These are phyloP conservation scores for Pammene fasciana DNA, from an alignment of 2,888 invertebrate species.

Conservation along the genomic window DNA sequence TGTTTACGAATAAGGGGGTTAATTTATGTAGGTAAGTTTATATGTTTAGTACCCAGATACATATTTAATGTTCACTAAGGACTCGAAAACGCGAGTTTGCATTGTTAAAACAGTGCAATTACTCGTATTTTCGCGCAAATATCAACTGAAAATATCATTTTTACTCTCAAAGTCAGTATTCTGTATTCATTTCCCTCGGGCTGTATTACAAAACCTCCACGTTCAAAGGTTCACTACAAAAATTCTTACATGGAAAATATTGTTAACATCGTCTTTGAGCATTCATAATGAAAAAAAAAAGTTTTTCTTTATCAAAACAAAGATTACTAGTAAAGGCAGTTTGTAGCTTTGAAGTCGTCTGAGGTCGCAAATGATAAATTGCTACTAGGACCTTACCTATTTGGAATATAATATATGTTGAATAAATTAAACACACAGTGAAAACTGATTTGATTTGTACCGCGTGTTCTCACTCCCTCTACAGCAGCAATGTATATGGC, in stretches of 20 bases:
- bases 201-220: conserved; percentile 38
- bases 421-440: not conserved
- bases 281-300: conserved; percentile 49
- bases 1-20: too few relatives aligned
- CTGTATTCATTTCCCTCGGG: conserved; percentile 36
- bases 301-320: conserved; percentile 64
- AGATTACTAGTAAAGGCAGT: conserved; percentile 74
- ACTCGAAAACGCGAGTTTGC: not conserved
- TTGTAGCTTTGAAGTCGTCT: conserved; percentile 67
- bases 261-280: conserved; percentile 48
- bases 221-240: conserved; percentile 38
- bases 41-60: not conserved
- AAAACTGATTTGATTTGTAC: not conserved
- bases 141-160: conserved; percentile 24
- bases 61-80: not conserved
- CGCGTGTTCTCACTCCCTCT: not conserved
- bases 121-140: conserved; percentile 11
- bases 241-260: conserved; percentile 48
- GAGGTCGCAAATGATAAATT: conserved; percentile 70
- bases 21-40: not conserved
- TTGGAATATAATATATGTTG: not conserved
- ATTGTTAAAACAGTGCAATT: not conserved
- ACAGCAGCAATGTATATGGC: not conserved
- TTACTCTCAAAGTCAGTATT: conserved; percentile 15
- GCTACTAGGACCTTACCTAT: conserved; percentile 46